Evolutionary conservation across 2,888 invertebrate genomes (phyloP).

Genomic region (Lymantria monacha): DNA sequence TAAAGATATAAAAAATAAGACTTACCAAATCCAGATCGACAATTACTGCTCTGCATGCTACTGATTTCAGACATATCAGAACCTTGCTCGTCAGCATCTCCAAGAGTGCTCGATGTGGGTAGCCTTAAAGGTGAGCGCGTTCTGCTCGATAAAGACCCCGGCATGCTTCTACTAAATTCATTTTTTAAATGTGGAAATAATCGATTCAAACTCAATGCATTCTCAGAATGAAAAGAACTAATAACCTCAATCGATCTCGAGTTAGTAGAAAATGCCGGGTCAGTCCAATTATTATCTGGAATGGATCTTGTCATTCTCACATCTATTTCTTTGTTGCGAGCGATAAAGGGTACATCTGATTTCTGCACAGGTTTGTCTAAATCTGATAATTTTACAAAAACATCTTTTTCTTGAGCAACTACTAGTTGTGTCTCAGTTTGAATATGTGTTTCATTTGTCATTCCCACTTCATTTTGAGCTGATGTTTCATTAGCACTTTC

Average conservation of each 20-base stretch:
- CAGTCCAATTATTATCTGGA: constrained; percentile 86
- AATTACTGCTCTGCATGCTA: constrained; percentile 81
- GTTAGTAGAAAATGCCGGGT: constrained; percentile 73
- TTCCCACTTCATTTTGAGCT: constrained; percentile 25
- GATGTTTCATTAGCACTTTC: constrained; percentile 5
- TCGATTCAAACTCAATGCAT: constrained; percentile 81
- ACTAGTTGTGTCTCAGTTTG: constrained; percentile 34
- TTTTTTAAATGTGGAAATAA: constrained; percentile 84
- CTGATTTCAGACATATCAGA: constrained; percentile 80
- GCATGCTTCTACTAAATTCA: constrained; percentile 72
- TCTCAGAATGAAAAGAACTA: constrained; percentile 81
- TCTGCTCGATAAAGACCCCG: constrained; percentile 59
- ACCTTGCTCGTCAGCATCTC: constrained; percentile 71
- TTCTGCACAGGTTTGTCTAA: constrained; percentile 84
- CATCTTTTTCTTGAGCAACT: constrained; percentile 41
- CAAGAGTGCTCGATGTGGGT: constrained; percentile 46
- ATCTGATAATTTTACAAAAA: constrained; percentile 90
- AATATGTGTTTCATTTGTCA: constrained; percentile 16
- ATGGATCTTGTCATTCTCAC: constrained; percentile 86
- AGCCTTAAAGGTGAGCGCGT: constrained; percentile 52
- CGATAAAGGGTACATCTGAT: constrained; percentile 34
- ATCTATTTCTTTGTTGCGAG: constrained; percentile 47
- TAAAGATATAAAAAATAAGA: not conserved
- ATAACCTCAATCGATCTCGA: constrained; percentile 84
- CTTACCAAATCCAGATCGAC: constrained; percentile 80